These are phyloP conservation scores for Gallirallus australis DNA, from an alignment of 2,797 vertebrate genomes.

Conservation along the genomic window DNA sequence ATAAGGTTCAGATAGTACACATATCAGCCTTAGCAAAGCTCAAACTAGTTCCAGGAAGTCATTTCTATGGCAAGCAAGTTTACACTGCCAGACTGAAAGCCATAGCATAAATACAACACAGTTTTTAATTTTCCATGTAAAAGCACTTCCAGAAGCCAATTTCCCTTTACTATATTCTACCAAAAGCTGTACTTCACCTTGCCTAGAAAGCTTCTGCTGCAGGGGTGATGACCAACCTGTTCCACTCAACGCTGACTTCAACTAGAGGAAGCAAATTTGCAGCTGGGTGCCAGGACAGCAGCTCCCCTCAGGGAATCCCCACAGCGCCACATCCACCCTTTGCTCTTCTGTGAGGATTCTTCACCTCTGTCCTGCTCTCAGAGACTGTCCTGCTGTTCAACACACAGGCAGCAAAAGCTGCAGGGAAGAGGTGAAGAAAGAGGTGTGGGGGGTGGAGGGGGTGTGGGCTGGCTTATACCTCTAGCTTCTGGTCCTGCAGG, in stretches of 20 bases:
- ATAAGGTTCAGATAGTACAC: background rate
- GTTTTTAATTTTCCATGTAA: background rate
- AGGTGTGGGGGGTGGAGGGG: too few species aligned
- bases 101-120: background rate
- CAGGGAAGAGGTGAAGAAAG: background rate
- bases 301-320: background rate
- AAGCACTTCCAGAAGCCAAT: background rate
- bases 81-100: background rate
- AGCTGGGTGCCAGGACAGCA: background rate
- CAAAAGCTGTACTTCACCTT: background rate
- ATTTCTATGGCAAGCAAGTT: background rate
- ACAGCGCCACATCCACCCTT: background rate
- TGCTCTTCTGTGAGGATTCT: background rate
- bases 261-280: constrained; percentile 10
- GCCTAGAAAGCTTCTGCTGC: background rate
- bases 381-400: background rate
- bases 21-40: background rate
- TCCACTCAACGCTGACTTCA: background rate
- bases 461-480: background rate
- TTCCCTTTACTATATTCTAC: background rate
- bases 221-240: background rate
- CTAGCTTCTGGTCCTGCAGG: background rate
- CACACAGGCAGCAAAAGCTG: background rate
- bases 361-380: rapidly evolving
- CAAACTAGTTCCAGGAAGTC: background rate